A percentile compares a stretch with the other conserved stretches of the same genome.
phyloP scores from a whole-genome alignment of 2,888 invertebrate species.

The Bugula neritina region DNA sequence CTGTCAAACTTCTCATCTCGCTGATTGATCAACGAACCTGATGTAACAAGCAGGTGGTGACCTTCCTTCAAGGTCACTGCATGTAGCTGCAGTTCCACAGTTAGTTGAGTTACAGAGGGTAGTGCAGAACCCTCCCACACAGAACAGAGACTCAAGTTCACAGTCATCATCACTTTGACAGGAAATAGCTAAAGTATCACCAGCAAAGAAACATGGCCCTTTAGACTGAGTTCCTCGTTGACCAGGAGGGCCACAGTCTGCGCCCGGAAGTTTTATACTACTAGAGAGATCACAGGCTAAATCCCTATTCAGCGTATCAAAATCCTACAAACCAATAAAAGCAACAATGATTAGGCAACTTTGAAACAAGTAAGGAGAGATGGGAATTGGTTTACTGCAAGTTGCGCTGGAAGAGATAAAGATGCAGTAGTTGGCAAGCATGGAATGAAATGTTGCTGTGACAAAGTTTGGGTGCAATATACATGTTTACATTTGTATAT shows the following conservation, averaged over 20 bases:
- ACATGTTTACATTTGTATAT: no score
- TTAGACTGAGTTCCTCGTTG: background rate
- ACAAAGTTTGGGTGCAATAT: no score
- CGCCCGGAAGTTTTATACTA: background rate
- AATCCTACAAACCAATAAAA: background rate
- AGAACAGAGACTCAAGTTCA: background rate
- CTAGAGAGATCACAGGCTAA: background rate
- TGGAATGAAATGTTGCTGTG: no score
- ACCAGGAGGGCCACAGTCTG: background rate
- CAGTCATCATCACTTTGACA: background rate
- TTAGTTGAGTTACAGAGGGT: background rate
- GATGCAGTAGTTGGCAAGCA: no score
- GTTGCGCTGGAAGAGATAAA: no score
- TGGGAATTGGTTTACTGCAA: no score
- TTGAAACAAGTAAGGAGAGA: no score
- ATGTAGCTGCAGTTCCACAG: background rate
- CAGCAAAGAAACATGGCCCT: background rate
- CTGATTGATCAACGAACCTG: no score
- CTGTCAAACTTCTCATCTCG: no score
- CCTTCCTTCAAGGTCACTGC: background rate
- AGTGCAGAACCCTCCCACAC: constrained; percentile 8
- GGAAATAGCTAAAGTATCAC: background rate
- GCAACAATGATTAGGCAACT: no score
- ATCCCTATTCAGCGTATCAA: background rate
- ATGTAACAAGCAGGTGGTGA: background rate